Percentiles rank a stretch among this genome's conserved stretches.
These are phyloP conservation scores for Pandemis cinnamomeana DNA, from an alignment of 2,888 invertebrate genomes.

Conservation along the genomic window DNA sequence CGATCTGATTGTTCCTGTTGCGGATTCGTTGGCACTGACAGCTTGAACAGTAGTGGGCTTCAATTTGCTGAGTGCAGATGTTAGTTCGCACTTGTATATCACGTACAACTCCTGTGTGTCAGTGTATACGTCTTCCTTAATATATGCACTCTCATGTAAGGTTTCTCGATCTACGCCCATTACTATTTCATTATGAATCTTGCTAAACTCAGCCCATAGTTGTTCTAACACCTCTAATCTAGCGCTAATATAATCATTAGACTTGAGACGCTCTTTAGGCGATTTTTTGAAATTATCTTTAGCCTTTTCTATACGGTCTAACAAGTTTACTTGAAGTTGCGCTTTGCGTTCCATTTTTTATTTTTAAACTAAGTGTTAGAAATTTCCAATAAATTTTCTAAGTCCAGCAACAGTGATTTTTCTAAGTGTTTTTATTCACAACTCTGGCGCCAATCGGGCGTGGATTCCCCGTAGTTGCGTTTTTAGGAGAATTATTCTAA, in stretches of 20 bases:
- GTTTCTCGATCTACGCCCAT: neutral
- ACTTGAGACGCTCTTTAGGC: neutral
- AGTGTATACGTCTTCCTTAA: neutral
- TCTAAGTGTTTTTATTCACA: neutral
- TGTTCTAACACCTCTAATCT: neutral
- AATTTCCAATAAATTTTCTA: neutral
- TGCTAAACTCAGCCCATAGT: neutral
- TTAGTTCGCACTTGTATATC: neutral
- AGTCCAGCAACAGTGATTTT: neutral
- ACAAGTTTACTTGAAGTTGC: neutral
- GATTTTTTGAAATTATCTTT: neutral
- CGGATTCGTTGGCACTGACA: neutral
- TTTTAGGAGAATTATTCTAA: constrained; percentile 2
- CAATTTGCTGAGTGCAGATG: neutral
- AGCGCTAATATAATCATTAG: neutral
- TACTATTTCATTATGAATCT: neutral
- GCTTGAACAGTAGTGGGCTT: neutral
- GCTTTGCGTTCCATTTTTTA: too few species aligned
- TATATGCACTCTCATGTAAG: neutral
- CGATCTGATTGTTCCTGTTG: neutral
- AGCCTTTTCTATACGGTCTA: neutral
- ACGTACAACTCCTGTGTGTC: neutral
- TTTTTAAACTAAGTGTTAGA: too few species aligned
- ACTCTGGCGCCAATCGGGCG: neutral
- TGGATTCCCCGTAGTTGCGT: constrained; percentile 9